Evolutionary conservation across 2,888 invertebrate genomes (phyloP).

Genomic region (Sphaerophoria taeniata): DNA sequence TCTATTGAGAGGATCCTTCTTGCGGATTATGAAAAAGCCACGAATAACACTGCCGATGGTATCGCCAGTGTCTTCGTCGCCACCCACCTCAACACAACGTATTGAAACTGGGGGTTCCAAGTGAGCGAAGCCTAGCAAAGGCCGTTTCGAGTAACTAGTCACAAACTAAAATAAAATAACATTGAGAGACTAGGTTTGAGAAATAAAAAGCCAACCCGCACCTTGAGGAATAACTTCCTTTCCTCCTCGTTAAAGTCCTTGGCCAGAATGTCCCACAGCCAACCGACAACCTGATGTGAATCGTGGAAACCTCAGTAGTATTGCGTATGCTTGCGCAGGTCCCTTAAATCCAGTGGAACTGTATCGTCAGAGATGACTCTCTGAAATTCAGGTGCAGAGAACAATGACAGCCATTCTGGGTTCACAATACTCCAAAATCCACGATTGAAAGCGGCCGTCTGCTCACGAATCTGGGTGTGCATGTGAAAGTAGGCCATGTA

Average conservation of each 20-base stretch:
- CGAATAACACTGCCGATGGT: conserved; percentile 95
- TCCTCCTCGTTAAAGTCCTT: conserved; percentile 97
- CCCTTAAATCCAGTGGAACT: conserved; percentile 94
- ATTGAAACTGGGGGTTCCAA: conserved; percentile 99
- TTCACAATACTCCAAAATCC: conserved; percentile 98
- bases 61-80: conserved; percentile 95
- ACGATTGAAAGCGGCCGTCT: conserved; percentile 97
- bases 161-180: conserved; percentile 87
- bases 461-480: conserved; percentile 98
- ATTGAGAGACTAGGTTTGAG: conserved; percentile 1
- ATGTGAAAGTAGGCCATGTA: conserved; percentile 99
- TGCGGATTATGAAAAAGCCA: conserved; percentile 98
- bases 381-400: conserved; percentile 98
- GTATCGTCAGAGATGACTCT: conserved; percentile 98
- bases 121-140: conserved; percentile 97
- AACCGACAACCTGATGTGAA: conserved; percentile 97
- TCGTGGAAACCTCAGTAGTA: conserved; percentile 99
- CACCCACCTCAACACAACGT: conserved; percentile 99
- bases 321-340: conserved; percentile 95
- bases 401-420: conserved; percentile 96
- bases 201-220: not conserved
- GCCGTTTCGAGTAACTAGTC: conserved; percentile 98
- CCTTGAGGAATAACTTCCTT: conserved; percentile 96
- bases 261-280: conserved; percentile 99
- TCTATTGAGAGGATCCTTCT: conserved; percentile 96